Evolutionary conservation across 2,797 vertebrate species (phyloP).

Genomic region (Manis pentadactyla): DNA sequence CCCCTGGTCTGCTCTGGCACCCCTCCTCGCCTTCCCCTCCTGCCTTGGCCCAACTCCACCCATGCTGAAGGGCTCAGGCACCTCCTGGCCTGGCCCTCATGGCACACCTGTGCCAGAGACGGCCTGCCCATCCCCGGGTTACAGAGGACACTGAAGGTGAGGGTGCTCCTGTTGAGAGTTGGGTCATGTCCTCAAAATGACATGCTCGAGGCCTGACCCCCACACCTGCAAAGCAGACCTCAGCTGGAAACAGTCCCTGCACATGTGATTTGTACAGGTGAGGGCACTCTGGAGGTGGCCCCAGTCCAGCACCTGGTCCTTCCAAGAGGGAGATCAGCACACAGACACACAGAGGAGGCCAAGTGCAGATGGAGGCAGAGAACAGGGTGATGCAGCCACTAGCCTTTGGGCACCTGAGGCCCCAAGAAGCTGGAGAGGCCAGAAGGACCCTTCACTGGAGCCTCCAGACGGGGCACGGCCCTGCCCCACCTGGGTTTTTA

Average conservation of each 20-base stretch:
- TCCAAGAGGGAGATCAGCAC: background rate
- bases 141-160: too few species aligned
- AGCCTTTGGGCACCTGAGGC: background rate
- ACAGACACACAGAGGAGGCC: background rate
- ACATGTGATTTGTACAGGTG: background rate
- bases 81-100: background rate
- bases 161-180: background rate
- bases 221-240: background rate
- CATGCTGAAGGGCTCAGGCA: background rate
- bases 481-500: background rate
- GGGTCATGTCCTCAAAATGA: background rate
- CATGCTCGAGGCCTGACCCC: background rate
- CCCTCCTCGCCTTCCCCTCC: background rate
- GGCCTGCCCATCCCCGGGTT: too few species aligned
- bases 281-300: background rate
- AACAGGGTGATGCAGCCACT: accelerated
- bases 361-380: background rate
- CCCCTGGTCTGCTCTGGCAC: background rate
- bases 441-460: background rate
- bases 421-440: background rate
- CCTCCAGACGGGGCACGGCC: background rate
- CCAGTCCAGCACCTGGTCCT: background rate
- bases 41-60: background rate
- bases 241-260: background rate
- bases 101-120: background rate